Base-by-base conservation (phyloP, 2,113 vertebrate species). In the Oenanthe oenanthe region DNA sequence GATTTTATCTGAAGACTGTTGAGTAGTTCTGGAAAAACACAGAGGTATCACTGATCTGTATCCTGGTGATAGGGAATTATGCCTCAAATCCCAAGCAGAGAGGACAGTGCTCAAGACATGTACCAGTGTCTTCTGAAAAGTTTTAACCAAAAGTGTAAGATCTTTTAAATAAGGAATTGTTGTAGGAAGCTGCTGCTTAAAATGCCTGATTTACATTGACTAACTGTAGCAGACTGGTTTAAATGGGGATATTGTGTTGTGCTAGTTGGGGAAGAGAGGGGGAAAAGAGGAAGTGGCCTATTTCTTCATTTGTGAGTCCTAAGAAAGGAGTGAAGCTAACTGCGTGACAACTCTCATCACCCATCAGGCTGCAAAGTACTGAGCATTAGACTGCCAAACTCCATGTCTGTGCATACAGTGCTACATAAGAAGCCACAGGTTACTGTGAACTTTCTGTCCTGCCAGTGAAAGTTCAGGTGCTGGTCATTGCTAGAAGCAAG, bases 401-500 rank as follows among this genome's bases (percentile, higher is more conserved):
- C 34, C 3, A 2, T 47, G 14, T 65, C 36, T 75, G 20, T 77
- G 58, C 12, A 1, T n/a, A 4, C 48, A 38, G 11, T 20, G 10
- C 40, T 58, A 29, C 9, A 0, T 17, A 31, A 36, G 48, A 75
- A 15, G 48, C 53, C 2, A 2, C 17, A 31, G 36, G n/a, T 85
- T 60, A 40, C 45, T 63, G 54, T 1, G 14, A 43, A 36, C 78
- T 82, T 63, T 54, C 31, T 85, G 73, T 89, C 31, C 68, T 72
- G 24, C 32, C 77, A 78, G 51, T 24, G 36, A 38, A 57, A 31
- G 72, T 95, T 95, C 61, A 71, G 65, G n/a, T 65, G 34, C 65
- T 93, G 89, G 73, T 89, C 91, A 87, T 26, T 2, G 31, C 86
- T 91, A 45, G 83, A 48, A 83, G 71, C 70, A 88, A 92, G 62